Conservation (phyloP, 2,888 invertebrate genomes). For the Zaprionus obscuricornis region DNA sequence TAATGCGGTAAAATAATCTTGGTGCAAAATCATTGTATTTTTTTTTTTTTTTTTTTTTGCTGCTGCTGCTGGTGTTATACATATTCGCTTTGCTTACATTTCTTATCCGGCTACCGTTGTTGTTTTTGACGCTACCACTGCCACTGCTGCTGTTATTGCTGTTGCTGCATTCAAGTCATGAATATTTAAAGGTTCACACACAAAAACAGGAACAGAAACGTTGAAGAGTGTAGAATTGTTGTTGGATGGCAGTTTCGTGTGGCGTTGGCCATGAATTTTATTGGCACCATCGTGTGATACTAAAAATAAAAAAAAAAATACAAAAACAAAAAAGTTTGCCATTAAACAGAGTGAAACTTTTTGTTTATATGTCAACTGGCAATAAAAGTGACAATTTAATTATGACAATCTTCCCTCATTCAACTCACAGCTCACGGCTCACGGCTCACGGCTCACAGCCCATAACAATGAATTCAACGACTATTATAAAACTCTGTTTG, state of each 20-base stretch:
- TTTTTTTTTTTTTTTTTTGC: slow-evolving; percentile 23
- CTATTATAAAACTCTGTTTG: slow-evolving; percentile 53
- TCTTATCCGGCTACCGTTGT: slow-evolving; percentile 23
- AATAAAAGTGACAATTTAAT: slow-evolving; percentile 73
- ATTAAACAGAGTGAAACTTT: slow-evolving; percentile 56
- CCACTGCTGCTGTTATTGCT: slow-evolving; percentile 4
- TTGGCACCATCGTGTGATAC: slow-evolving; percentile 29
- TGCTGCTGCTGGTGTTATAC: slow-evolving; percentile 4
- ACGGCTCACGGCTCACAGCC: slow-evolving; percentile 11
- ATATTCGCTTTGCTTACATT: slow-evolving; percentile 7
- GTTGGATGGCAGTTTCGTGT: slow-evolving; percentile 8
- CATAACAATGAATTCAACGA: slow-evolving; percentile 41
- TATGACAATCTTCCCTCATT: slow-evolving; percentile 45
- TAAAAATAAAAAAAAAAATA: no score
- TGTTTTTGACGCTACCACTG: no score
- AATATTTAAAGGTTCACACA: slow-evolving; percentile 80
- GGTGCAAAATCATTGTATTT: slow-evolving; percentile 34
- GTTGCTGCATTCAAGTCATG: slow-evolving; percentile 67
- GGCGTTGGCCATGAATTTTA: slow-evolving; percentile 57
- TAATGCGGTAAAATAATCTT: slow-evolving; percentile 71
- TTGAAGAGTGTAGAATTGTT: slow-evolving; percentile 7
- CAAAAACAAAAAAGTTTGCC: slow-evolving; percentile 54
- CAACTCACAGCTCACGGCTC: slow-evolving; percentile 10
- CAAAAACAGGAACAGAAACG: slow-evolving; percentile 19
- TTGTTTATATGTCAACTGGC: slow-evolving; percentile 48